Evolutionary conservation across 30 jellyfish, hydroid and myxozoan species (phyloP), one percentile per base, ranked within the genome.

Genomic region (Pelagia noctiluca): DNA sequence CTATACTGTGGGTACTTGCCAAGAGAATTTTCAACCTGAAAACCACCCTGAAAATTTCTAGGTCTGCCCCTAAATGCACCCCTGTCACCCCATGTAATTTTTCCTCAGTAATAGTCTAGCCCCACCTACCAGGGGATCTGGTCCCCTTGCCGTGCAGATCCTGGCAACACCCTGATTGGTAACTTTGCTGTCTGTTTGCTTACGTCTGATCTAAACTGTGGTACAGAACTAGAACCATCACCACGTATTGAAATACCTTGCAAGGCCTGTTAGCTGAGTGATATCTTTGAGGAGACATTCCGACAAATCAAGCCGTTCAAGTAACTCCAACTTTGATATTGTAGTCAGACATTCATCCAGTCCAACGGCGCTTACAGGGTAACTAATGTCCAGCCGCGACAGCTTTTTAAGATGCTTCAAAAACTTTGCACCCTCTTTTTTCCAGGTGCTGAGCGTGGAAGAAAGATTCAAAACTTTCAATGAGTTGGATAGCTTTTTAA

Each of bases 291-390:
- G 4, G 1, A 61, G 73, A 28, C 89, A 64, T 48, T 46, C 50
- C 4, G 96, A 88, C 66, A 88, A 31, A 63, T 80, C 89, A 72
- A 88, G 85, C 89, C 84, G 80, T n/a, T 26, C 92, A 35, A 88
- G 76, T 30, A 18, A 71, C 63, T 28, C 47, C 61, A 89, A 26
- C 26, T 25, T 7, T 42, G 90, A 68, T 22, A 89, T 83, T 2
- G 79, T 61, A 5, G 35, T 35, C 75, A 82, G n/a, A 19, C 90
- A 83, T 3, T 54, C 75, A 7, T 66, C 69, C 10, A 47, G 52
- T 30, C 69, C 65, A 21, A 61, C 21, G 13, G 66, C 42, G 10
- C 31, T 21, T n/a, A 16, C 2, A 7, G 18, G 8, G 60, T n/a
- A 57, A 52, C 90, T 80, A 2, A 80, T 65, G 53, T 80, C 90